A percentile compares a stretch with the other conserved stretches of the same genome.
Evolutionary conservation across 2,888 invertebrate genomes (phyloP).

Genomic region (Sesia apiformis): DNA sequence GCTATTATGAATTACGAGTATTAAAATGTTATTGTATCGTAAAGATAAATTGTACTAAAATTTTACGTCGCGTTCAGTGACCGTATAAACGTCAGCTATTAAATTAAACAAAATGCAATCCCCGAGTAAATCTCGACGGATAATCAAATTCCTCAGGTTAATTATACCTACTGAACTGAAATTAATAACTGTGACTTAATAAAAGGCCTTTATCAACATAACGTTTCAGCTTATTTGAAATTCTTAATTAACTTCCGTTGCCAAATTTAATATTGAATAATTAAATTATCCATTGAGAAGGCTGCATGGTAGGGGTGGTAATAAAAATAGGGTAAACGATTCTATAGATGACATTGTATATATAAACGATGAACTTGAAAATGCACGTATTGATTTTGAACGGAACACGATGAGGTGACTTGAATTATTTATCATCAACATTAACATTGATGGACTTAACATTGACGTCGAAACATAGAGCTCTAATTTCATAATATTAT

Average conservation of each 20-base stretch:
- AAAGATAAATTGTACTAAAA: too few species aligned
- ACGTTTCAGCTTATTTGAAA: not conserved
- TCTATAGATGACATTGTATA: not conserved
- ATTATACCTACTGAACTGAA: not conserved
- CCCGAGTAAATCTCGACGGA: conserved; percentile 35
- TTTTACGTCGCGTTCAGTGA: too few species aligned
- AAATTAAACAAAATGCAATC: conserved; percentile 21
- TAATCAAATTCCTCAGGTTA: conserved; percentile 12
- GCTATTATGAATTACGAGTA: too few species aligned
- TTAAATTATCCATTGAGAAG: conserved; percentile 33
- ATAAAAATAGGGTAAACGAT: conserved; percentile 7
- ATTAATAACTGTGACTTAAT: not conserved
- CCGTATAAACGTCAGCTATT: not conserved
- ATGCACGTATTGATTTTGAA: too few species aligned
- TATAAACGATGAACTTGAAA: not conserved
- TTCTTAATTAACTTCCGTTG: not conserved
- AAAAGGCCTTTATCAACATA: not conserved
- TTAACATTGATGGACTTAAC: too few species aligned
- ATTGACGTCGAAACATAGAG: too few species aligned
- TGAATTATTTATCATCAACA: too few species aligned
- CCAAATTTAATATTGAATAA: conserved; percentile 8
- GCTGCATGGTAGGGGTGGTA: conserved; percentile 53
- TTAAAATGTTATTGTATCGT: too few species aligned
- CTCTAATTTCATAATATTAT: too few species aligned
- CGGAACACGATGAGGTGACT: too few species aligned